Percentiles rank a stretch among this genome's conserved stretches.
phyloP scores from a whole-genome alignment of 1,140 invertebrate species.

The Hetaerina americana region DNA sequence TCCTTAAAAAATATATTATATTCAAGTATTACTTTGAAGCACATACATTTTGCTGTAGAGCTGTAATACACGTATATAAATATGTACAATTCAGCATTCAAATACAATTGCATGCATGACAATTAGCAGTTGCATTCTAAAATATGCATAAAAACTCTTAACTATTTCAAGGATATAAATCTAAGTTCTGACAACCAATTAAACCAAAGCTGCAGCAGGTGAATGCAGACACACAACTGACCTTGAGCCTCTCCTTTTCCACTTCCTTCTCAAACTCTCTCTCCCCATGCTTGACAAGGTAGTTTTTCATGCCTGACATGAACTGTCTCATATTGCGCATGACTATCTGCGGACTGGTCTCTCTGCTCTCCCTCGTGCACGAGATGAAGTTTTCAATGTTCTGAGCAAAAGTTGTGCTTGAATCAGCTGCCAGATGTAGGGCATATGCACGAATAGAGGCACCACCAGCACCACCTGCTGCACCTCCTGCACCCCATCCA shows the following conservation, averaged over 20 bases:
- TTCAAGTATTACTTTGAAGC: too few species aligned
- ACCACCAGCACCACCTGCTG: slow-evolving; percentile 39
- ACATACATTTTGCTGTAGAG: too few species aligned
- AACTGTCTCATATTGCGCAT: slow-evolving; percentile 93
- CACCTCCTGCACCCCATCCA: neutral
- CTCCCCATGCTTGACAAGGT: slow-evolving; percentile 87
- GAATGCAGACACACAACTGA: too few species aligned
- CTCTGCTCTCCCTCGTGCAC: slow-evolving; percentile 81
- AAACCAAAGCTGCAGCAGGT: too few species aligned
- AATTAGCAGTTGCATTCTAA: too few species aligned
- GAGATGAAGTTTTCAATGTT: slow-evolving; percentile 89
- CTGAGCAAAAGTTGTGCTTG: slow-evolving; percentile 74
- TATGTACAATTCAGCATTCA: too few species aligned
- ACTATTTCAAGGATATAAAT: too few species aligned
- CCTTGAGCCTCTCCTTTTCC: slow-evolving; percentile 69
- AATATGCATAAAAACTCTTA: too few species aligned
- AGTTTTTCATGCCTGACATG: slow-evolving; percentile 96
- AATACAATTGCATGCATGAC: too few species aligned
- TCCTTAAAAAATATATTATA: too few species aligned
- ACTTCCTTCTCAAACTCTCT: slow-evolving; percentile 81
- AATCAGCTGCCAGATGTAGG: slow-evolving; percentile 67
- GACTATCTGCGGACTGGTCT: slow-evolving; percentile 73
- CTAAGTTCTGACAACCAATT: too few species aligned
- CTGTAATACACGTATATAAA: too few species aligned
- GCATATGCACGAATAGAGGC: slow-evolving; percentile 59